Percentiles rank a stretch among this genome's conserved stretches.
Conservation (phyloP, 2,797 vertebrate species). For the Propithecus perrieri region DNA sequence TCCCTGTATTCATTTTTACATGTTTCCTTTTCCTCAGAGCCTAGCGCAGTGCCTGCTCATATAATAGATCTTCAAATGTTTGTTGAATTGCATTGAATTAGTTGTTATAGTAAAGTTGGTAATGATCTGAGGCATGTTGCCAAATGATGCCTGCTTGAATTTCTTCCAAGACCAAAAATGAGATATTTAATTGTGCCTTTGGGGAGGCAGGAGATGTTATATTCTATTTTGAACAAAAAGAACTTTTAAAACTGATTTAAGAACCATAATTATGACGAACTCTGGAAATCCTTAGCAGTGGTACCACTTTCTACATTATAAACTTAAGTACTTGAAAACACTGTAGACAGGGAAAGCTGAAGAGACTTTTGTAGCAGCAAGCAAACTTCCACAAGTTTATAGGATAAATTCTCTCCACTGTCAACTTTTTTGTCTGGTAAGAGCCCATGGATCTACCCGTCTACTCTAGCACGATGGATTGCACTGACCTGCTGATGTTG, state of each 20-base stretch:
- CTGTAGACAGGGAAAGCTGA: slow-evolving; percentile 65
- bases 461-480: slow-evolving; percentile 63
- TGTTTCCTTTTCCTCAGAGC: neutral
- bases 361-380: slow-evolving; percentile 75
- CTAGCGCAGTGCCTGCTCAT: neutral
- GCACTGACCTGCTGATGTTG: slow-evolving; percentile 54
- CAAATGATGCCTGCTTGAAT: slow-evolving; percentile 76
- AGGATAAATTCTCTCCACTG: slow-evolving; percentile 72
- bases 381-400: slow-evolving; percentile 74
- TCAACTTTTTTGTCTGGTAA: slow-evolving; percentile 75
- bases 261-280: slow-evolving; percentile 76
- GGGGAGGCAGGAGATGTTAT: slow-evolving; percentile 52
- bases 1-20: neutral
- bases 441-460: slow-evolving; percentile 73
- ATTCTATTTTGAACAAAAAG: slow-evolving; percentile 77
- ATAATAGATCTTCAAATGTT: neutral
- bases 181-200: slow-evolving; percentile 75
- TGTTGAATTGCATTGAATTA: slow-evolving; percentile 58
- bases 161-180: slow-evolving; percentile 68
- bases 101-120: slow-evolving; percentile 68
- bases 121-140: slow-evolving; percentile 68
- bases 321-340: slow-evolving; percentile 76
- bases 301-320: slow-evolving; percentile 70
- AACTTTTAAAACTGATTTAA: slow-evolving; percentile 78
- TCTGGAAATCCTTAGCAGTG: slow-evolving; percentile 64